phyloP scores from a whole-genome alignment of 2,888 invertebrate species.

The Melinaea menophilus region DNA sequence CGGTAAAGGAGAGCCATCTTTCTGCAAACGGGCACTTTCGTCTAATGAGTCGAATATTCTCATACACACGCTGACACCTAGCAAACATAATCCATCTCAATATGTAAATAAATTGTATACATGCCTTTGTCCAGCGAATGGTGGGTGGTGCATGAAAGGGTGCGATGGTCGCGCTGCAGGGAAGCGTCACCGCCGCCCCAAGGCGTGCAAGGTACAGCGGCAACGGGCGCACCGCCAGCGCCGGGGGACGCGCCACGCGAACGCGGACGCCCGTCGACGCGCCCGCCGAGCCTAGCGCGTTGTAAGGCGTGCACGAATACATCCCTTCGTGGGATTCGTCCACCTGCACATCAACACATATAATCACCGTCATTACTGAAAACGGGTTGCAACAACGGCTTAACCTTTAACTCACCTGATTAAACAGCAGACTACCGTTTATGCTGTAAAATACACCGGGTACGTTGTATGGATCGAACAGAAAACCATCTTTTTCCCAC shows the following conservation, averaged over 20 bases:
- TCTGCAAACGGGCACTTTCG: conserved; percentile 61
- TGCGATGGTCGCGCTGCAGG: conserved; percentile 85
- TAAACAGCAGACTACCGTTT: conserved; percentile 90
- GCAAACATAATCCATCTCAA: neutral
- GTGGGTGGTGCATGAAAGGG: conserved; percentile 36
- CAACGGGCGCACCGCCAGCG: conserved; percentile 88
- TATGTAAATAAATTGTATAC: neutral
- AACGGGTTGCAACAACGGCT: neutral
- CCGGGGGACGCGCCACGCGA: conserved; percentile 90
- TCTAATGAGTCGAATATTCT: too few relatives aligned
- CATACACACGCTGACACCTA: too few relatives aligned
- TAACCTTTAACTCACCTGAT: conserved; percentile 65
- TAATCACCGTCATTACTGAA: neutral
- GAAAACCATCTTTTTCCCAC: conserved; percentile 96
- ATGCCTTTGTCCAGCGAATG: conserved; percentile 48
- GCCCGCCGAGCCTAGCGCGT: conserved; percentile 90
- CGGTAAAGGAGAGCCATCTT: conserved; percentile 85
- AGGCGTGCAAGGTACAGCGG: conserved; percentile 90
- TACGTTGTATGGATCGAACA: conserved; percentile 93
- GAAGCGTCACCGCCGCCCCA: conserved; percentile 88
- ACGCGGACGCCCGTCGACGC: conserved; percentile 91
- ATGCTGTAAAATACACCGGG: conserved; percentile 90
- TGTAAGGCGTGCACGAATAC: conserved; percentile 95
- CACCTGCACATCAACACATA: conserved; percentile 65
- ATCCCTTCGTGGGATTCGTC: conserved; percentile 90